Evolutionary conservation across 2,797 vertebrate genomes (phyloP).

Genomic region (Acanthis flammea): DNA sequence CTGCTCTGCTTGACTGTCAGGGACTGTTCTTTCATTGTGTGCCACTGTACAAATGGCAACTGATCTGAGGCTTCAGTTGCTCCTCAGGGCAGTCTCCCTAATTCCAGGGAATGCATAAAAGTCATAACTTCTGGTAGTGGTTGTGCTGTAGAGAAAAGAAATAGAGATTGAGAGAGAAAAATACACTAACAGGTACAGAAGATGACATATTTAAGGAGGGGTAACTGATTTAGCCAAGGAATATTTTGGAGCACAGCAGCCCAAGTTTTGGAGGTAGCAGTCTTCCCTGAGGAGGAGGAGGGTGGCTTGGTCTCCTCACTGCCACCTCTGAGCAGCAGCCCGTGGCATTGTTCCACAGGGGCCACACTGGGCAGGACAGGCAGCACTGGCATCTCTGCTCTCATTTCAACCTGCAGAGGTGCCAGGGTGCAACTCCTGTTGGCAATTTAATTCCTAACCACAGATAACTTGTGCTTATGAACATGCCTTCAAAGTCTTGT

Average conservation of each 20-base stretch:
- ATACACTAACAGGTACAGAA: background rate
- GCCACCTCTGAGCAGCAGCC: background rate
- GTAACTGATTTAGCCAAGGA: background rate
- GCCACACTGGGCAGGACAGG: background rate
- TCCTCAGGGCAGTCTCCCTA: background rate
- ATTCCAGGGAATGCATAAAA: background rate
- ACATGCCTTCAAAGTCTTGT: background rate
- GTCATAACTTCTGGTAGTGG: background rate
- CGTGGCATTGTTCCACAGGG: accelerated
- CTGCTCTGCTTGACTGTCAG: background rate
- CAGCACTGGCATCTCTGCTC: background rate
- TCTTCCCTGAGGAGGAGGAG: background rate
- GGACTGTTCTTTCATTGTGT: background rate
- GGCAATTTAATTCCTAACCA: background rate
- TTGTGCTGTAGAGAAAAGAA: background rate
- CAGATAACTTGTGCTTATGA: background rate
- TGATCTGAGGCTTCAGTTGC: background rate
- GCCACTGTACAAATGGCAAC: background rate
- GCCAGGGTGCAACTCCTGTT: background rate
- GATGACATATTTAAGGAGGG: background rate
- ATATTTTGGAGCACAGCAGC: background rate
- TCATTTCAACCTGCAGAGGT: background rate
- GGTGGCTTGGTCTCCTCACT: background rate
- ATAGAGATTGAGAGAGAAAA: background rate
- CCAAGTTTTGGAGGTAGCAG: background rate